phyloP scores from a whole-genome alignment of 2,888 invertebrate species.

The Poecilobothrus nobilitatus region DNA sequence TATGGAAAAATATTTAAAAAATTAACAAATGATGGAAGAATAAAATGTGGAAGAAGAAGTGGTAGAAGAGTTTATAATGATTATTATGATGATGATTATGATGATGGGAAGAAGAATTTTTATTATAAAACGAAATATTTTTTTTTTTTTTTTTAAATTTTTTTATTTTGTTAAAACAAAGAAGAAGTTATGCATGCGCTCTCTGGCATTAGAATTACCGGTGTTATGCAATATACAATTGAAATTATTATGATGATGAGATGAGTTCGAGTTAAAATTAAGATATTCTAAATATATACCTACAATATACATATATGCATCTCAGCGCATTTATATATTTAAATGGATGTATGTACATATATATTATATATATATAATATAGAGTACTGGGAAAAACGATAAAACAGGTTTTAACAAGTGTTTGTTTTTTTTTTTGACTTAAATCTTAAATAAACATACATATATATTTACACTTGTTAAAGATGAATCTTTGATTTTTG shows the following conservation, averaged over 20 bases:
- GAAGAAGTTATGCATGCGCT: not conserved
- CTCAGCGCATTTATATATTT: no score
- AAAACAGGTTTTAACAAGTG: not conserved
- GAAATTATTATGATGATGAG: not conserved
- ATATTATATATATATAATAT: no score
- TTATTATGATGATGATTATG: no score
- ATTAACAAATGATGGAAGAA: not conserved
- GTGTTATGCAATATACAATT: not conserved
- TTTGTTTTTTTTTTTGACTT: not conserved
- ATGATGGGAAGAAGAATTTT: no score
- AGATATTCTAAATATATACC: not conserved
- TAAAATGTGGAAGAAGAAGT: not conserved
- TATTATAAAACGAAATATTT: no score
- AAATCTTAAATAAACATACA: no score
- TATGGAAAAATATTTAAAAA: no score
- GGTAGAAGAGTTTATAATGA: no score
- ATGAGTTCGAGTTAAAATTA: not conserved
- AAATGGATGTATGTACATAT: not conserved
- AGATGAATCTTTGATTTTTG: no score
- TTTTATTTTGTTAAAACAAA: not conserved
- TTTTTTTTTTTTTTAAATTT: no score
- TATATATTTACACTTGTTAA: no score
- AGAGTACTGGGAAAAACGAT: not conserved
- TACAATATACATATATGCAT: no score
- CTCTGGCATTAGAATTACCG: conserved; percentile 1